phyloP scores from a whole-genome alignment of 2,888 invertebrate species.

The Drosophila sordidula region DNA sequence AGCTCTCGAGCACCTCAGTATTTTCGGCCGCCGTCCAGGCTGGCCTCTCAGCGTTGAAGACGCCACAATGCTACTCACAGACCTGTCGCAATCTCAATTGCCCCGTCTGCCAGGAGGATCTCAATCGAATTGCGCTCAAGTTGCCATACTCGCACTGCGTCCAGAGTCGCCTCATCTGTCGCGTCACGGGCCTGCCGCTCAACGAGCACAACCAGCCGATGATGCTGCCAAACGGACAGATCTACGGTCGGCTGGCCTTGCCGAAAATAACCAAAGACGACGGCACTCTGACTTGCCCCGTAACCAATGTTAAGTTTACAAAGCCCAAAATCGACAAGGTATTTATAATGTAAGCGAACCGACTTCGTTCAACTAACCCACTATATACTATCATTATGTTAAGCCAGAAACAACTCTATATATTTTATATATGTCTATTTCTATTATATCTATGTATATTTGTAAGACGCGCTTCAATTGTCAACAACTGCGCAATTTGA shows the following conservation, averaged over 20 bases:
- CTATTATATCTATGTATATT: constrained; percentile 41
- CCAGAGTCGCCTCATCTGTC: constrained; percentile 97
- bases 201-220: constrained; percentile 99
- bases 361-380: constrained; percentile 28
- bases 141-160: constrained; percentile 98
- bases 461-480: constrained; percentile 33
- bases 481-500: constrained; percentile 60
- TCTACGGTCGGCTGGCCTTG: constrained; percentile 96
- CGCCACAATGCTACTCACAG: constrained; percentile 93
- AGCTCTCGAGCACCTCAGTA: constrained; percentile 95
- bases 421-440: constrained; percentile 57
- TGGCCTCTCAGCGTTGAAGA: constrained; percentile 97
- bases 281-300: constrained; percentile 96
- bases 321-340: constrained; percentile 98
- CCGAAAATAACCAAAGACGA: constrained; percentile 97
- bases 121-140: constrained; percentile 93
- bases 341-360: constrained; percentile 93
- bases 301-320: constrained; percentile 96
- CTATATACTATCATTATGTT: constrained; percentile 37
- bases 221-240: constrained; percentile 99
- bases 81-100: constrained; percentile 93
- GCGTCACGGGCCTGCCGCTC: constrained; percentile 94
- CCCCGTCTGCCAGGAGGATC: constrained; percentile 95
- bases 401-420: constrained; percentile 40
- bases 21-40: constrained; percentile 93